phyloP scores from a whole-genome alignment of 35 echinoderm and acorn worm species.

The Ophiothrix spiculata region DNA sequence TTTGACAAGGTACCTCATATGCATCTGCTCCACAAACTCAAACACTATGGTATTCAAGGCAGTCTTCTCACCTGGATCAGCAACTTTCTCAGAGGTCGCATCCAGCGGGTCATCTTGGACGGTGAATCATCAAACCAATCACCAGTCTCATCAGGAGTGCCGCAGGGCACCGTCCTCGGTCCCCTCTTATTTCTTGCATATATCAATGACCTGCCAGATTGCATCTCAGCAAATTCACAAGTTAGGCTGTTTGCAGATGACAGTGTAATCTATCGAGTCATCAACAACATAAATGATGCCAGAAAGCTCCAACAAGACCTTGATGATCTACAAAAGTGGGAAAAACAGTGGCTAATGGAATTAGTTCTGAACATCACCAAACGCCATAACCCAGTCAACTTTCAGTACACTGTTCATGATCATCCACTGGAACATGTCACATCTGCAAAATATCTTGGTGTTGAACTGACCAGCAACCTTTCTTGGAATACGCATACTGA shows the following conservation, averaged over 20 bases:
- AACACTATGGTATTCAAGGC: conserved; percentile 18
- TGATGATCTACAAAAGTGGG: no score
- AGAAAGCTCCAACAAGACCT: neutral
- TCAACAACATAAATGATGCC: neutral
- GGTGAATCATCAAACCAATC: neutral
- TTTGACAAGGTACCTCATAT: conserved; percentile 34
- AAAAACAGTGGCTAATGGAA: no score
- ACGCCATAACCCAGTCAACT: neutral
- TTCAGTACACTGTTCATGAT: neutral
- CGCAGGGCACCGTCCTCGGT: neutral
- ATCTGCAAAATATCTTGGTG: neutral
- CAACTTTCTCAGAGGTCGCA: neutral
- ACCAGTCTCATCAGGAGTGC: neutral
- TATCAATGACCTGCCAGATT: neutral
- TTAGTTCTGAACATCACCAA: neutral
- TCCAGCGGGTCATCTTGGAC: neutral
- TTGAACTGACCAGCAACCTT: neutral
- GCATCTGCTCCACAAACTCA: conserved; percentile 22
- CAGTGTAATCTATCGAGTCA: neutral
- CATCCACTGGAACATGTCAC: neutral
- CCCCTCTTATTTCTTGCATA: neutral
- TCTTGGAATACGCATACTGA: neutral
- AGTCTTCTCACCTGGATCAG: neutral
- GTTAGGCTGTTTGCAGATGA: no score
- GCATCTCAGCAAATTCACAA: neutral